These are phyloP conservation scores for Canis aureus DNA, from an alignment of 2,113 vertebrate genomes.

Conservation along the genomic window DNA sequence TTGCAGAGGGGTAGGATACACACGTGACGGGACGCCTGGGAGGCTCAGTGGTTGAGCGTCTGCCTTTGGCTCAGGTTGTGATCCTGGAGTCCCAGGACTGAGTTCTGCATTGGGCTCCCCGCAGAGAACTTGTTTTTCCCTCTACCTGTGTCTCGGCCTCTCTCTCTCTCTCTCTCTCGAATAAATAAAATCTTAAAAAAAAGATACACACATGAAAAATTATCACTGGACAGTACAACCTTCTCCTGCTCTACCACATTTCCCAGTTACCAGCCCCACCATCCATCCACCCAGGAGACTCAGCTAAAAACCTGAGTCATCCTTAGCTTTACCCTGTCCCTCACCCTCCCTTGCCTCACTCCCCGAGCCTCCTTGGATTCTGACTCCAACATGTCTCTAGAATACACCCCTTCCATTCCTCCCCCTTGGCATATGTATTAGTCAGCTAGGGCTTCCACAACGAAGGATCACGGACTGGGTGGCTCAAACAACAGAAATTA, in stretches of 20 bases:
- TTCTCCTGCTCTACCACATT: background rate
- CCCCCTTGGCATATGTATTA: background rate
- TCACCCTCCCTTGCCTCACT: background rate
- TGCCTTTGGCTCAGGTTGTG: too few species aligned
- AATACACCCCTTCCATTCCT: background rate
- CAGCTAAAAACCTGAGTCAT: background rate
- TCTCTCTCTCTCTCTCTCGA: too few species aligned
- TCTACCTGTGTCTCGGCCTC: too few species aligned
- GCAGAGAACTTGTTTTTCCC: too few species aligned
- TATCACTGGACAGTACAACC: accelerated
- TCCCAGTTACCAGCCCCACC: background rate
- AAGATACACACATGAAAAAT: too few species aligned
- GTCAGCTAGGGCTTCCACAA: background rate
- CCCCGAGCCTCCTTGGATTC: background rate
- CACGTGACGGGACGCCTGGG: background rate
- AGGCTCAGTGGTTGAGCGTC: too few species aligned
- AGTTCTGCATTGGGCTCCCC: too few species aligned
- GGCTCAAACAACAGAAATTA: background rate
- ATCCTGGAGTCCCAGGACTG: too few species aligned
- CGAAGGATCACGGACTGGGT: background rate
- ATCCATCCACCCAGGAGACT: background rate
- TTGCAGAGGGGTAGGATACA: background rate
- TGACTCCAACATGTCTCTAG: background rate
- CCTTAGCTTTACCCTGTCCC: background rate
- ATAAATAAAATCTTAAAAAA: too few species aligned